Evolutionary conservation across 2,888 invertebrate genomes (phyloP).

Genomic region (Limnephilus rhombicus): DNA sequence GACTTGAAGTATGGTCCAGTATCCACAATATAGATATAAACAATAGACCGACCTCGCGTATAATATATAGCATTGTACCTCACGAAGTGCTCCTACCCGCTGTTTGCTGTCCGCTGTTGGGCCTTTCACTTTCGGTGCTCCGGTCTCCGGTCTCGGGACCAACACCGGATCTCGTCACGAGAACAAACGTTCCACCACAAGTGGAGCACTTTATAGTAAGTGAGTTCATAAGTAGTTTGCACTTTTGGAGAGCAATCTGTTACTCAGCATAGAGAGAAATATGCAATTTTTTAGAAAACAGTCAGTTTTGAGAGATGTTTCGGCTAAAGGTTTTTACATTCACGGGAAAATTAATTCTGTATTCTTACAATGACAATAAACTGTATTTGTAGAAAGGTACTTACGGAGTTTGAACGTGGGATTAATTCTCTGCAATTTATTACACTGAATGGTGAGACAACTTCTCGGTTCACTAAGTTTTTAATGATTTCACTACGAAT

Average conservation of each 20-base stretch:
- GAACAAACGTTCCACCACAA: neutral
- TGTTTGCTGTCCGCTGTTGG: neutral
- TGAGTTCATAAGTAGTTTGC: neutral
- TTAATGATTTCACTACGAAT: too few species aligned
- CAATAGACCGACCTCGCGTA: conserved; percentile 23
- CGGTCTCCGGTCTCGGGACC: neutral
- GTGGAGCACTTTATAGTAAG: neutral
- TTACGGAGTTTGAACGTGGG: too few species aligned
- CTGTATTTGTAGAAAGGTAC: too few species aligned
- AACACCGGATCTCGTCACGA: neutral
- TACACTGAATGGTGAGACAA: too few species aligned
- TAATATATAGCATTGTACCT: neutral
- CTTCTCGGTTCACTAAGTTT: too few species aligned
- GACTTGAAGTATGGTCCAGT: neutral
- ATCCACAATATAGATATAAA: conserved; percentile 1
- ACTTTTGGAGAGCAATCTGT: neutral
- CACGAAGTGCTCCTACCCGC: conserved; percentile 15
- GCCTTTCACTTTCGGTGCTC: conserved; percentile 13
- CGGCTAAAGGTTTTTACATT: too few species aligned
- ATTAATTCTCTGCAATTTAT: too few species aligned
- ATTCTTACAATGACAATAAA: too few species aligned
- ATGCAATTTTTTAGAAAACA: neutral
- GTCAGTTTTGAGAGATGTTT: neutral
- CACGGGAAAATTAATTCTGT: too few species aligned
- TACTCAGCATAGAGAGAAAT: neutral